These are phyloP conservation scores for Rhopalosiphum nymphaeae DNA, from an alignment of 2,888 invertebrate genomes.

Conservation along the genomic window DNA sequence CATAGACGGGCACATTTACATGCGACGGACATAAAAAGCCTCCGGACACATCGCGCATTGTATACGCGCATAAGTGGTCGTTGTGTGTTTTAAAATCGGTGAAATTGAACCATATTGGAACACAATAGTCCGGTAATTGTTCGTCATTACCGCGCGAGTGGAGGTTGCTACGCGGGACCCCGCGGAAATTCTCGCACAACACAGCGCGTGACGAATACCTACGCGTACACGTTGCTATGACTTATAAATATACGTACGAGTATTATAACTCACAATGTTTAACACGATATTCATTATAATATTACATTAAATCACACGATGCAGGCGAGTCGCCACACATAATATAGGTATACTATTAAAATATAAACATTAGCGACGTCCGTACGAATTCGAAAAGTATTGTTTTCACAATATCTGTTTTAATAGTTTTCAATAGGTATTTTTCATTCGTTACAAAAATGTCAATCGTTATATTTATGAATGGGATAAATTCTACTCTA, in stretches of 20 bases:
- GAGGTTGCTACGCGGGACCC: not conserved
- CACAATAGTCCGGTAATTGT: conserved; percentile 58
- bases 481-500: too few relatives aligned
- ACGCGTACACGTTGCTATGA: not conserved
- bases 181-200: conserved; percentile 26
- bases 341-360: too few relatives aligned
- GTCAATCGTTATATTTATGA: too few relatives aligned
- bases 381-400: too few relatives aligned
- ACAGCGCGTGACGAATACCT: not conserved
- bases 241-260: not conserved
- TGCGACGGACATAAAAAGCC: not conserved
- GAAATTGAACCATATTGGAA: conserved; percentile 58
- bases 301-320: too few relatives aligned
- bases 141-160: not conserved
- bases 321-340: too few relatives aligned
- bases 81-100: conserved; percentile 52
- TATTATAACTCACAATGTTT: too few relatives aligned
- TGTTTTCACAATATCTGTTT: too few relatives aligned
- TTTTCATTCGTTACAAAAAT: too few relatives aligned
- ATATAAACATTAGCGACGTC: too few relatives aligned
- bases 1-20: not conserved
- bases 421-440: too few relatives aligned
- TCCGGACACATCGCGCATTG: not conserved
- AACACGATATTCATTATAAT: too few relatives aligned
- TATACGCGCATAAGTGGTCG: not conserved